Evolutionary conservation across 37 sponge, comb jelly and placozoan genomes (phyloP).

Genomic region (Beroe forskalii): DNA sequence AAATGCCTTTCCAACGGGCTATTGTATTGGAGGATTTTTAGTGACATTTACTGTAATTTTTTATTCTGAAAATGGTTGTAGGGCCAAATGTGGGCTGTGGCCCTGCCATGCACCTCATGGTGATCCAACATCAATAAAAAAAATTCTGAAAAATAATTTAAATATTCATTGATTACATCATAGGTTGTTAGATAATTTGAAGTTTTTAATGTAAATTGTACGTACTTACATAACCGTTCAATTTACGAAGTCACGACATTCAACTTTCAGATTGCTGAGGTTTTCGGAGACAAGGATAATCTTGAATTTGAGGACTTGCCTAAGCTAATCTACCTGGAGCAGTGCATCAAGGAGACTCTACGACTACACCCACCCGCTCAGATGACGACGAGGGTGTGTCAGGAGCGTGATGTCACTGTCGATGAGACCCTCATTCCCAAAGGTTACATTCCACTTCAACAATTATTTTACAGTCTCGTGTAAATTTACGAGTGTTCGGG

Average conservation of each 20-base stretch:
- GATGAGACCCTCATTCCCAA: not conserved
- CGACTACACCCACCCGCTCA: conserved; percentile 18
- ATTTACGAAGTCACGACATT: not conserved
- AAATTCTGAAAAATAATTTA: too few relatives aligned
- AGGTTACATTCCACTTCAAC: not conserved
- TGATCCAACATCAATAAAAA: too few relatives aligned
- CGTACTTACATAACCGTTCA: not conserved
- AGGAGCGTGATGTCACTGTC: not conserved
- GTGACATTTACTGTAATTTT: too few relatives aligned
- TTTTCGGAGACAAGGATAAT: not conserved
- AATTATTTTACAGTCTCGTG: not conserved
- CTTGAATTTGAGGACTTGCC: conserved; percentile 20
- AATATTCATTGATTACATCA: too few relatives aligned
- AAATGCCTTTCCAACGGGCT: too few relatives aligned
- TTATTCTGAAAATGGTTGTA: too few relatives aligned
- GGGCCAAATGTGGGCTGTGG: too few relatives aligned
- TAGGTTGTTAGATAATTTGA: too few relatives aligned
- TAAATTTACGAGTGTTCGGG: not conserved
- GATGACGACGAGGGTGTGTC: not conserved
- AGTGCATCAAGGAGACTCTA: conserved; percentile 39
- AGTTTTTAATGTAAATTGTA: too few relatives aligned
- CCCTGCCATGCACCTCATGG: too few relatives aligned
- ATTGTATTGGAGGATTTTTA: too few relatives aligned
- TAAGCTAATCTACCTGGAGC: conserved; percentile 41
- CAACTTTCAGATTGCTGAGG: not conserved